A percentile compares a stretch with the other conserved stretches of the same genome.
phyloP scores from a whole-genome alignment of 2,888 invertebrate genomes.

The Microctonus hyperodae region DNA sequence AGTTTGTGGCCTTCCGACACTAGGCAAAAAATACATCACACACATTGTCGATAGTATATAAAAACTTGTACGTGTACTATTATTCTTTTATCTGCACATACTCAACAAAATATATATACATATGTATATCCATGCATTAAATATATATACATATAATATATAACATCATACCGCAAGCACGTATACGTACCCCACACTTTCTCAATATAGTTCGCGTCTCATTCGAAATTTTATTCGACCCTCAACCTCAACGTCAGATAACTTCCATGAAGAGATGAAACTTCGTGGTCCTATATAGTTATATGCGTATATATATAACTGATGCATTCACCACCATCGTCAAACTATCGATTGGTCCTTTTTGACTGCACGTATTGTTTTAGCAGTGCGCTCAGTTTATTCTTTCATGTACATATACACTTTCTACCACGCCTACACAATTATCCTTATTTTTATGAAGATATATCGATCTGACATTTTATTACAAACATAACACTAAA shows the following conservation, averaged over 20 bases:
- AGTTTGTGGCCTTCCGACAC: no score
- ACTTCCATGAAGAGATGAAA: slow-evolving; percentile 21
- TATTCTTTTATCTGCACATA: no score
- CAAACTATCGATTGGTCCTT: slow-evolving; percentile 46
- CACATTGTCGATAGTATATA: no score
- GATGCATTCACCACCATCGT: slow-evolving; percentile 25
- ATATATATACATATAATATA: no score
- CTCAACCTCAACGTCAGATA: slow-evolving; percentile 30
- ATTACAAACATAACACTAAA: slow-evolving; percentile 11
- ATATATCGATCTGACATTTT: slow-evolving; percentile 2
- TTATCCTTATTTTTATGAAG: slow-evolving; percentile 31
- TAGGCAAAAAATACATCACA: no score
- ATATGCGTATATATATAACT: no score
- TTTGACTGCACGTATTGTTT: slow-evolving; percentile 44
- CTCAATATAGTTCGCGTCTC: slow-evolving; percentile 17
- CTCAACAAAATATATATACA: no score
- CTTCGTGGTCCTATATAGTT: no score
- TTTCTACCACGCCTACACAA: no score
- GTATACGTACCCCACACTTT: not conserved
- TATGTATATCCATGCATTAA: no score
- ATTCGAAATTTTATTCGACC: slow-evolving; percentile 33
- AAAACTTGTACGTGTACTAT: no score
- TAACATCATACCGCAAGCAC: no score
- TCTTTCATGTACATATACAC: slow-evolving; percentile 1
- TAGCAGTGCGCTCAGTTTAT: slow-evolving; percentile 17